Percentiles rank a stretch among this genome's conserved stretches.
Evolutionary conservation across 2,888 invertebrate genomes (phyloP).

Genomic region (Lycia hirtaria): DNA sequence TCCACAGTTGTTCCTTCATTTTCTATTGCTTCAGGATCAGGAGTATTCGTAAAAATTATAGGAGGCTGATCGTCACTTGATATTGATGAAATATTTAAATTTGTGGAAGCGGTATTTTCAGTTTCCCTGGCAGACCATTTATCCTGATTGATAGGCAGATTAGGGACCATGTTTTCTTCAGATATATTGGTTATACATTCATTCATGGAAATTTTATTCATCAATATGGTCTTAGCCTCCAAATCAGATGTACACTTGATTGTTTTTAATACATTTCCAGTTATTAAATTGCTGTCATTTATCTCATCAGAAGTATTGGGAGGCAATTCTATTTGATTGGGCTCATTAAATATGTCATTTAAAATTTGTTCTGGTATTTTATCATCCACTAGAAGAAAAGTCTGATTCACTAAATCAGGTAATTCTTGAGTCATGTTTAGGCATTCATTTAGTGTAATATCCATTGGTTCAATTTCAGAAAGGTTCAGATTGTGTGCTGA

Average conservation of each 20-base stretch:
- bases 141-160: not conserved
- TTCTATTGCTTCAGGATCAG: conserved; percentile 9
- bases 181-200: not conserved
- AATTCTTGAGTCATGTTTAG: conserved; percentile 37
- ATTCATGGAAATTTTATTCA: not conserved
- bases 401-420: conserved; percentile 49
- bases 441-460: conserved; percentile 40
- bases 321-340: conserved; percentile 23
- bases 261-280: not conserved
- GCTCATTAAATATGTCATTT: conserved; percentile 46
- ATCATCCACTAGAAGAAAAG: conserved; percentile 23
- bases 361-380: conserved; percentile 2
- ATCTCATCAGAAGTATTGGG: not conserved
- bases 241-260: not conserved
- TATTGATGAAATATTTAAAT: too few species aligned
- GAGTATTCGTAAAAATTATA: conserved; percentile 1
- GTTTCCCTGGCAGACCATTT: not conserved
- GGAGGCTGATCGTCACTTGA: not conserved
- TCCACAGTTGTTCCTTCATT: conserved; percentile 35
- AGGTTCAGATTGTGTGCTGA: not conserved
- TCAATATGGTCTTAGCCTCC: not conserved
- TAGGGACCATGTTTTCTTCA: not conserved
- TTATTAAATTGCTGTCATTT: not conserved
- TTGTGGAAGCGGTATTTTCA: too few species aligned
- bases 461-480: conserved; percentile 29